Evolutionary conservation across 1,140 invertebrate species (phyloP), one percentile per base, ranked within the genome.

Genomic region (Sitophilus oryzae): DNA sequence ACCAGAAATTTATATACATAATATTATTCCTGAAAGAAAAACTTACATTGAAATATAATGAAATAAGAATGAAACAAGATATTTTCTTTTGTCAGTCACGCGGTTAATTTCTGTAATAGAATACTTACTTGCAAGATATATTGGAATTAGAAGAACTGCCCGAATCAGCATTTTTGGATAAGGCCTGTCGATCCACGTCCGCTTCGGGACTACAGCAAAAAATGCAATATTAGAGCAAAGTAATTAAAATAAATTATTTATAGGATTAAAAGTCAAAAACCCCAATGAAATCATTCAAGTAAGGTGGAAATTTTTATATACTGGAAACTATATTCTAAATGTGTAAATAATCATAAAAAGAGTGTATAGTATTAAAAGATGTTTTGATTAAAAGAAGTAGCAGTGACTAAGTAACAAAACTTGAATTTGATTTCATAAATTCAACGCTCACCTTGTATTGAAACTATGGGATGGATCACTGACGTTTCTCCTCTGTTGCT

Each of bases 111-210:
- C n/a, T 6, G 23, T 3, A 36, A 3, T 11, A 46, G 3, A 9
- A 25, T 22, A 66, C 70, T 71, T 72, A 80, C 78, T 77, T 77
- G 57, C n/a, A 46, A 5, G 77, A 79, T 61, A 79, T 70, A 69
- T 76, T 80, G 63, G 78, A 79, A 73, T 79, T 80, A 47, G 78
- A 79, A 9, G 79, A 79, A 68, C 77, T 80, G 56, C 77, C 77
- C 44, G 78, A 79, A 65, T 79, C 72, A 47, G 71, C 73, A 58
- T 57, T 74, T 65, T 74, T 66, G 19, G 62, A 60, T 41, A 42
- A 58, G 40, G 51, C 45, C 30, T 67, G 60, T 15, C 36, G 45
- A 35, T 66, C 63, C 45, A 61, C 55, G 38, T 68, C 66, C 25
- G 59, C 60, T 43, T 73, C 73, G 66, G 22, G 51, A 19, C 54